phyloP scores from a whole-genome alignment of 2,113 vertebrate species.

The Brachyhypopomus gauderio region DNA sequence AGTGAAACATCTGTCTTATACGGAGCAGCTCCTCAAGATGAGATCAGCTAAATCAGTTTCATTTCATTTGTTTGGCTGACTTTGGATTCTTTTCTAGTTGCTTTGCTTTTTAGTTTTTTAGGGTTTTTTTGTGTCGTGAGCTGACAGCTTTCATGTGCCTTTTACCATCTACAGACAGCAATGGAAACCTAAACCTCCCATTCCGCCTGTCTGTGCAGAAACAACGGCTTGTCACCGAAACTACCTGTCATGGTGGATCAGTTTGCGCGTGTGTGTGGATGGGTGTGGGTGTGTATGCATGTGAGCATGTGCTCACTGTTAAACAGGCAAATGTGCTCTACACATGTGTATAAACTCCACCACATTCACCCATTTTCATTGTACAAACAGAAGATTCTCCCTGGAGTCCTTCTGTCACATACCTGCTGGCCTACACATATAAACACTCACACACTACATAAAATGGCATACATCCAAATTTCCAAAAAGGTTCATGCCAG shows the following conservation, averaged over 20 bases:
- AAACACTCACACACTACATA: too few relatives aligned
- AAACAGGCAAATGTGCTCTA: too few relatives aligned
- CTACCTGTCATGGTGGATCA: neutral
- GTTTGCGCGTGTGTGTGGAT: constrained; percentile 28
- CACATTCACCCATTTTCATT: too few relatives aligned
- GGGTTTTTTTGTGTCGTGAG: neutral
- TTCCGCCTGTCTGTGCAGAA: neutral
- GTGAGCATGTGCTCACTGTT: neutral
- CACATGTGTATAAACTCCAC: too few relatives aligned
- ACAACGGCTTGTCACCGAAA: constrained; percentile 14
- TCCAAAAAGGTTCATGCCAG: too few relatives aligned
- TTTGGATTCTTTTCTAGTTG: too few relatives aligned
- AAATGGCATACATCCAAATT: too few relatives aligned
- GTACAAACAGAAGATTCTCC: too few relatives aligned
- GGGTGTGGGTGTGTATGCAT: neutral
- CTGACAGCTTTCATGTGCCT: constrained; percentile 4
- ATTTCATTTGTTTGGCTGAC: neutral
- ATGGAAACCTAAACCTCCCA: constrained; percentile 17
- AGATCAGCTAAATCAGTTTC: constrained; percentile 19
- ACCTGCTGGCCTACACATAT: too few relatives aligned
- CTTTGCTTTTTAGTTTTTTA: too few relatives aligned
- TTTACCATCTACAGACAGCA: constrained; percentile 11
- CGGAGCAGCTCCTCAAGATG: neutral
- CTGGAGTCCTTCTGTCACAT: too few relatives aligned
- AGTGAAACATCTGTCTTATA: neutral